phyloP scores from a whole-genome alignment of 2,113 vertebrate species.

The Rhizomys pruinosus region DNA sequence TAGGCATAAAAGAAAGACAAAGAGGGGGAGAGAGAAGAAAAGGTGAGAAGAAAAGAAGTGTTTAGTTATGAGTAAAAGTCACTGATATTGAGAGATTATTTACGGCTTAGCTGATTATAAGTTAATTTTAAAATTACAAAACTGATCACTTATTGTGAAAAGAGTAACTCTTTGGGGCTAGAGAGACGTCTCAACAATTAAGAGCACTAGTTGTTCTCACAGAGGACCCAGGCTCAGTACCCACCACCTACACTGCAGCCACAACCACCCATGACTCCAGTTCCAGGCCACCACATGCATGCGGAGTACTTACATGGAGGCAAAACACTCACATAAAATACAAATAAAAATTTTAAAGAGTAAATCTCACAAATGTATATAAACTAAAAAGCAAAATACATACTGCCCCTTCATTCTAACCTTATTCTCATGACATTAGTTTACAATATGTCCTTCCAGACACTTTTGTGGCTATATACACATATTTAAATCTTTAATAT shows the following conservation, averaged over 20 bases:
- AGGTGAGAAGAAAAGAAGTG: not conserved
- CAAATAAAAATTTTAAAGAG: not conserved
- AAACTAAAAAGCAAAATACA: conserved; percentile 9
- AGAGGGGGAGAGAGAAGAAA: not conserved
- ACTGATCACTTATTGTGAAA: conserved; percentile 1
- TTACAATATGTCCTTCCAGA: not conserved
- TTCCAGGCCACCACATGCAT: no score
- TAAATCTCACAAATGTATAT: not conserved
- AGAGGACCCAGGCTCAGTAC: no score
- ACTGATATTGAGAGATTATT: not conserved
- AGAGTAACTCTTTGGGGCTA: not conserved
- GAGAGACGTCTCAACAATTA: no score
- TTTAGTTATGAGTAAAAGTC: not conserved
- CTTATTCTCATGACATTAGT: not conserved
- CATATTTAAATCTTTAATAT: not conserved
- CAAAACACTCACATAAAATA: no score
- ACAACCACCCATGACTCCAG: no score
- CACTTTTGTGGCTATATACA: not conserved
- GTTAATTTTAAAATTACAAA: conserved; percentile 41
- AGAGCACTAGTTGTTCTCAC: no score
- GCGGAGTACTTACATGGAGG: no score
- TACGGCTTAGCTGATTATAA: not conserved
- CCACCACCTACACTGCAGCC: no score
- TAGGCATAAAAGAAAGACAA: not conserved
- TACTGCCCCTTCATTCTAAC: not conserved